These are phyloP conservation scores for Lepidurus couesii DNA, from an alignment of 1,140 invertebrate genomes.

Conservation along the genomic window DNA sequence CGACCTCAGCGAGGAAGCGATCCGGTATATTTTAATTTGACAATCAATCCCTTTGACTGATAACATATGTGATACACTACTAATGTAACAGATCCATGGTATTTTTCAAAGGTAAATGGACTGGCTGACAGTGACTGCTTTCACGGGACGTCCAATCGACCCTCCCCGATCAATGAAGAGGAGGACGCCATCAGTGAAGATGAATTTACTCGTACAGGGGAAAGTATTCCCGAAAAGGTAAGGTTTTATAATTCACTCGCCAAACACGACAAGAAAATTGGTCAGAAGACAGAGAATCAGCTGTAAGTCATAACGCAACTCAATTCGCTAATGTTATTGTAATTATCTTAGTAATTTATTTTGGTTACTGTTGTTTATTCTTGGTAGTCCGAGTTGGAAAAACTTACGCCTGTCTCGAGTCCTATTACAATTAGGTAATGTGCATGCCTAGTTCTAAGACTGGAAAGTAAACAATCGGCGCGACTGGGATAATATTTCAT, in stretches of 20 bases:
- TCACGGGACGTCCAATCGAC: not conserved
- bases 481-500: not conserved
- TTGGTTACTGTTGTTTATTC: not conserved
- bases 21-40: slow-evolving; percentile 43
- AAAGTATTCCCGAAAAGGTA: not conserved
- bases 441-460: not conserved
- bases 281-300: not conserved
- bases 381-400: not conserved
- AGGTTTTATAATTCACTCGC: not conserved
- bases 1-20: slow-evolving; percentile 83
- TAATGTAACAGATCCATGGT: not conserved
- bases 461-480: not conserved
- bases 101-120: not conserved
- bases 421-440: not conserved
- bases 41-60: not conserved
- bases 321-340: not conserved
- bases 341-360: not conserved
- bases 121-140: slow-evolving; percentile 12
- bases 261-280: too few species aligned
- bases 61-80: not conserved
- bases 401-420: not conserved
- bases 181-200: slow-evolving; percentile 23
- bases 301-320: not conserved
- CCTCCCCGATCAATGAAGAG: slow-evolving; percentile 27
- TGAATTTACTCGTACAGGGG: not conserved